Evolutionary conservation across 1,140 invertebrate species (phyloP).

Genomic region (Drosophila nigrodunni): DNA sequence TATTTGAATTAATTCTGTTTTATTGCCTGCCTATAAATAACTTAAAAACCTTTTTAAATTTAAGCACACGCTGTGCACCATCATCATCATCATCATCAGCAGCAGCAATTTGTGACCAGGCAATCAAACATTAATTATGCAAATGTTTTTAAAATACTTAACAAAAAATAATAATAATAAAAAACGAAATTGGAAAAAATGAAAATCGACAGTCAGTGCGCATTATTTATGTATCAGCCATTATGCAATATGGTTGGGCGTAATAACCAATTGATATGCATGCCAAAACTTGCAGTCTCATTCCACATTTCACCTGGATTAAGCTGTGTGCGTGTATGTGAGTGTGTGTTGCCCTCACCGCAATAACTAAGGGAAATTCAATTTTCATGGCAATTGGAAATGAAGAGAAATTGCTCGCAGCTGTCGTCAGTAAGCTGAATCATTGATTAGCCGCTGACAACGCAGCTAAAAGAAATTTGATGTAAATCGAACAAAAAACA

Average conservation of each 20-base stretch:
- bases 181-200: conserved; percentile 10
- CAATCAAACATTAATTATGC: conserved; percentile 33
- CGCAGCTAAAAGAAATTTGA: conserved; percentile 20
- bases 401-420: conserved; percentile 61
- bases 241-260: conserved; percentile 5
- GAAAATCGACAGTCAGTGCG: conserved; percentile 20
- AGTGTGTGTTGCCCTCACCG: conserved; percentile 13
- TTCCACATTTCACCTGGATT: conserved; percentile 18
- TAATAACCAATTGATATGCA: conserved; percentile 25
- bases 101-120: conserved; percentile 1
- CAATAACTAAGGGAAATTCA: conserved; percentile 62
- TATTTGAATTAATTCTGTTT: neutral
- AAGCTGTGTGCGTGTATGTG: neutral
- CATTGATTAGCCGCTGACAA: conserved; percentile 48
- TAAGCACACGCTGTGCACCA: neutral
- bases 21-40: conserved; percentile 3
- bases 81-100: conserved; percentile 8
- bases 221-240: conserved; percentile 29
- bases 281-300: conserved; percentile 20
- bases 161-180: neutral
- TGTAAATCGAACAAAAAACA: conserved; percentile 22
- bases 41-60: neutral
- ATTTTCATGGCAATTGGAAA: conserved; percentile 59
- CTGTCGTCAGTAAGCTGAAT: conserved; percentile 28
- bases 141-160: conserved; percentile 21